phyloP scores from a whole-genome alignment of 1,140 invertebrate genomes.

The Drosophila lini region DNA sequence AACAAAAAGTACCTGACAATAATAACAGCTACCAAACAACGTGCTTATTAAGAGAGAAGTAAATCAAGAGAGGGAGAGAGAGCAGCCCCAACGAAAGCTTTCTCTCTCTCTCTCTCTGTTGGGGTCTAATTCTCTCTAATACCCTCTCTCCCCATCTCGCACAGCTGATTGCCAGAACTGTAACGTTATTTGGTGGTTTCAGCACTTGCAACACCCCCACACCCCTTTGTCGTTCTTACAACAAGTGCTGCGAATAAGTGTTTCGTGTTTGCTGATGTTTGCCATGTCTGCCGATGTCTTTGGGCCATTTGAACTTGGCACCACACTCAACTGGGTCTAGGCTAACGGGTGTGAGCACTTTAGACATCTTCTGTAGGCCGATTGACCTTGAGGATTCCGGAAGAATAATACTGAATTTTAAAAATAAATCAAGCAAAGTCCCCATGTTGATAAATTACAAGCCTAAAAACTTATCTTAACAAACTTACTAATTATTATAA shows the following conservation, averaged over 20 bases:
- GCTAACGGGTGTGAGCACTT: constrained; percentile 28
- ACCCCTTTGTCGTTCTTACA: constrained; percentile 23
- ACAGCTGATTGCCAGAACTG: constrained; percentile 40
- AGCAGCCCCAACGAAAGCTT: constrained; percentile 37
- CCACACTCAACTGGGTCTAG: constrained; percentile 33
- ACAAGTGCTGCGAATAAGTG: constrained; percentile 40
- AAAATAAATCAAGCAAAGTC: background rate
- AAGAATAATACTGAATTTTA: background rate
- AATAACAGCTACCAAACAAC: constrained; percentile 65
- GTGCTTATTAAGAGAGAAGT: constrained; percentile 49
- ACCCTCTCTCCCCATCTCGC: background rate
- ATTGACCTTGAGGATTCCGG: constrained; percentile 24
- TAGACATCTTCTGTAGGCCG: background rate
- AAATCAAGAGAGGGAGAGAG: constrained; percentile 5
- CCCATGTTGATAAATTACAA: background rate
- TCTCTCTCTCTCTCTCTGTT: background rate
- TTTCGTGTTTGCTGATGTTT: constrained; percentile 43
- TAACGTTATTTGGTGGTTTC: background rate
- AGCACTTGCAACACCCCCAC: constrained; percentile 7
- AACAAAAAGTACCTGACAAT: constrained; percentile 52
- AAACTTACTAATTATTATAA: too few species aligned
- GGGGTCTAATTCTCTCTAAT: background rate
- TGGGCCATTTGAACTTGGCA: constrained; percentile 37
- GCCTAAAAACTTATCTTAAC: background rate
- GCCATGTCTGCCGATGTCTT: constrained; percentile 23